These are phyloP conservation scores for Drosophila novamexicana DNA, from an alignment of 1,140 invertebrate species.

Conservation along the genomic window DNA sequence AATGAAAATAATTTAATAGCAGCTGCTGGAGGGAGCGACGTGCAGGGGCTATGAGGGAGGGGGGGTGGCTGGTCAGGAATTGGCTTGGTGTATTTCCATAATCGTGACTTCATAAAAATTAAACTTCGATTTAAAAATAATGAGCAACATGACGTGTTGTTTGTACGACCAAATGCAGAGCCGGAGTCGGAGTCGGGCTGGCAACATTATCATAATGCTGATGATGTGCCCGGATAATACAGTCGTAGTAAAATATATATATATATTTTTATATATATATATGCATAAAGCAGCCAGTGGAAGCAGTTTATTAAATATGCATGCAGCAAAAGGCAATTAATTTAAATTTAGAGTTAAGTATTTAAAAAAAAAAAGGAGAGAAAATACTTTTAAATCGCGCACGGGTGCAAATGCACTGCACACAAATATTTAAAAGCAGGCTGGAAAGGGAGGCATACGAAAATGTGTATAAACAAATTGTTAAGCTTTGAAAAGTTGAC, in stretches of 20 bases:
- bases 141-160: conserved; percentile 63
- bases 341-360: conserved; percentile 21
- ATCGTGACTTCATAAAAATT: conserved; percentile 84
- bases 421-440: no score
- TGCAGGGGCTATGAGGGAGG: not conserved
- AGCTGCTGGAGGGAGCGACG: not conserved
- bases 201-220: conserved; percentile 33
- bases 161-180: conserved; percentile 15
- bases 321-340: conserved; percentile 13
- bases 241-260: conserved; percentile 20
- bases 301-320: conserved; percentile 32
- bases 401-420: no score
- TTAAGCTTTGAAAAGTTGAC: no score
- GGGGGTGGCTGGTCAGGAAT: conserved; percentile 4
- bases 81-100: conserved; percentile 71
- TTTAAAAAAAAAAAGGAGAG: not conserved
- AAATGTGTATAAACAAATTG: no score
- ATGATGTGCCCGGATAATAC: conserved; percentile 42
- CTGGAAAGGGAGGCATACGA: no score
- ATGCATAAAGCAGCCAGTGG: not conserved
- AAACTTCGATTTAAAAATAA: conserved; percentile 81
- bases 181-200: not conserved
- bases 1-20: conserved; percentile 82
- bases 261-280: conserved; percentile 1
- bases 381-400: not conserved